Conservation (phyloP, 2,797 vertebrate species). For the Pantherophis alleghaniensis region DNA sequence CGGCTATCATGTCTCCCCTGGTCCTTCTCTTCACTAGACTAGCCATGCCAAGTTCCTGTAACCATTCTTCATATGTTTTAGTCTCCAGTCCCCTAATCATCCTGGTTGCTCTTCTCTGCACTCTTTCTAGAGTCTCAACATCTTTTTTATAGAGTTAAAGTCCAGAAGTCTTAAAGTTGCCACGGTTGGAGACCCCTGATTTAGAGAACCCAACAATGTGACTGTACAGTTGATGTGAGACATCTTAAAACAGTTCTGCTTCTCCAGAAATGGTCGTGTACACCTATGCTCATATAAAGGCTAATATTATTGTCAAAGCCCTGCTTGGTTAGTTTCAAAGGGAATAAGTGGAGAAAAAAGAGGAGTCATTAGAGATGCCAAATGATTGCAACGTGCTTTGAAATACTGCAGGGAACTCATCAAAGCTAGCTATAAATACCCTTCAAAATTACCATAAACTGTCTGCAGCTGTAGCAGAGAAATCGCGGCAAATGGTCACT, state of each 20-base stretch:
- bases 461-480: slow-evolving; percentile 16
- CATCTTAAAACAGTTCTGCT: background rate
- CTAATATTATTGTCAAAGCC: fast-evolving
- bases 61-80: too few species aligned
- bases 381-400: slow-evolving; percentile 52
- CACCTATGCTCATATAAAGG: fast-evolving
- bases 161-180: too few species aligned
- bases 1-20: too few species aligned
- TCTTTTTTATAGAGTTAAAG: too few species aligned
- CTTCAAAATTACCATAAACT: slow-evolving; percentile 48
- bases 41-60: too few species aligned
- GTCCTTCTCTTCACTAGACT: too few species aligned
- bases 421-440: slow-evolving; percentile 57
- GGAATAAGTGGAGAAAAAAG: background rate
- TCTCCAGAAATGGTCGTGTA: background rate
- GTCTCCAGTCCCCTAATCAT: too few species aligned
- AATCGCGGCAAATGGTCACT: slow-evolving; percentile 45
- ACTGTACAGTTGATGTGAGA: background rate
- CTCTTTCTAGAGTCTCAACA: too few species aligned
- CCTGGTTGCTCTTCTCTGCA: too few species aligned
- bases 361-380: slow-evolving; percentile 50
- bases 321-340: background rate
- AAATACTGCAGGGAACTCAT: slow-evolving; percentile 56
- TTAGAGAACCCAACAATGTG: background rate
- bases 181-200: too few species aligned